Evolutionary conservation across 2,797 vertebrate species (phyloP), one percentile per base, ranked within the genome.

Genomic region (Gallinago nigripennis): DNA sequence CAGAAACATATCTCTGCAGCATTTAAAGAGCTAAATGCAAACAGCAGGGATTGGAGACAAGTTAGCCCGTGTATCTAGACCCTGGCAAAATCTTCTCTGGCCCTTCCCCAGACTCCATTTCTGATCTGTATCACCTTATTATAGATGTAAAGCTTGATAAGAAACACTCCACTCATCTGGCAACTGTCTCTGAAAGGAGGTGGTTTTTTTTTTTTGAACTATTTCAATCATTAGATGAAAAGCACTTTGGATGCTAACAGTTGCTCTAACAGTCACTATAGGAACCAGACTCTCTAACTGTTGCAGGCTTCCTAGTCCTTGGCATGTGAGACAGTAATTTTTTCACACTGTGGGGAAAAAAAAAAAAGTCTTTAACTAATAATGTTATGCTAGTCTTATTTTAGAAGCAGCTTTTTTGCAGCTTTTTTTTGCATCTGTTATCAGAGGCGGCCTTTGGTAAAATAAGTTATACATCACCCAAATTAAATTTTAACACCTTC

Each of bases 251-350:
- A 70, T 79, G 48, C 41, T 73, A 88, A 46, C 50, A 86, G 71
- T 78, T 83, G 61, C 71, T 90, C 0, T 81, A 86, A 81, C 51
- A 90, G 85, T 96, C 93, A 83, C 95, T 94, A 88, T 94, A 97
- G 96, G 86, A 95, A 97, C 91, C 82, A 82, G 96, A 88, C 12
- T 86, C 76, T 61, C 2, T 37, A 61, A 75, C 45, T 77, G 73
- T 82, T 75, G 57, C 45, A 91, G 57, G 28, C 71, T 93, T 90
- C 91, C 86, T 71, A 58, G 61, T 91, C 78, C 48, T 95, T 92
- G 78, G 86, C 80, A 90, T 70, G 78, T 0, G 4, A 94, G 83
- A 94, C 75, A 83, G 31, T 90, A 81, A 82, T 86, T 92, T 91
- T 93, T 94, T 88, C 71, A 93, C 81, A 66, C 48, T 58, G 19